Percentiles rank a stretch among this genome's conserved stretches.
Conservation (phyloP, 2,888 invertebrate genomes). For the Magallana nippona region DNA sequence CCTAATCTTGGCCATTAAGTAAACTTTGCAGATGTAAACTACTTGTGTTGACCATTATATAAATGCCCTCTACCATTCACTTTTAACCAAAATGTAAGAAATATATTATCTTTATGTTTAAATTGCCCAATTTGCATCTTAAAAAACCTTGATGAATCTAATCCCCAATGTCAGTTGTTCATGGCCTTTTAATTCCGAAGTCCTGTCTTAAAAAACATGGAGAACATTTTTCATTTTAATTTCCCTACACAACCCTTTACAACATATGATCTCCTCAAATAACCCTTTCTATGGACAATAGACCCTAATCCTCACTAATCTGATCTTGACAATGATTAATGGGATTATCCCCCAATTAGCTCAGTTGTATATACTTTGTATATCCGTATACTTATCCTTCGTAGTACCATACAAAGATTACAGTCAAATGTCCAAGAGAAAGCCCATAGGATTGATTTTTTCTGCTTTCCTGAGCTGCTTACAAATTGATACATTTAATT, state of each 20-base stretch:
- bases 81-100: slow-evolving; percentile 4
- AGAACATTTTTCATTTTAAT: slow-evolving; percentile 5
- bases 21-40: background rate
- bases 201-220: background rate
- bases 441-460: background rate
- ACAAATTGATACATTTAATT: background rate
- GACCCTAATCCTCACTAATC: slow-evolving; percentile 8
- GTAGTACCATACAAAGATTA: slow-evolving; percentile 1
- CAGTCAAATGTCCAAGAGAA: background rate
- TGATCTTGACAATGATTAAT: slow-evolving; percentile 32
- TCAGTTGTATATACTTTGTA: slow-evolving; percentile 10
- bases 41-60: background rate
- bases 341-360: slow-evolving; percentile 28
- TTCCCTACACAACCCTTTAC: background rate
- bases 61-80: background rate
- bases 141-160: background rate
- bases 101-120: slow-evolving; percentile 18
- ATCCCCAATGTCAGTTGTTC: slow-evolving; percentile 26
- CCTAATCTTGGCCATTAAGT: slow-evolving; percentile 20
- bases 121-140: slow-evolving; percentile 7
- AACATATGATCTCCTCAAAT: slow-evolving; percentile 17
- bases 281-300: slow-evolving; percentile 27
- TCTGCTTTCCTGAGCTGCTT: background rate
- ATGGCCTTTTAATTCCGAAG: slow-evolving; percentile 21
- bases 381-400: slow-evolving; percentile 25